phyloP scores from a whole-genome alignment of 2,888 invertebrate genomes.

The Platynereis dumerilii region DNA sequence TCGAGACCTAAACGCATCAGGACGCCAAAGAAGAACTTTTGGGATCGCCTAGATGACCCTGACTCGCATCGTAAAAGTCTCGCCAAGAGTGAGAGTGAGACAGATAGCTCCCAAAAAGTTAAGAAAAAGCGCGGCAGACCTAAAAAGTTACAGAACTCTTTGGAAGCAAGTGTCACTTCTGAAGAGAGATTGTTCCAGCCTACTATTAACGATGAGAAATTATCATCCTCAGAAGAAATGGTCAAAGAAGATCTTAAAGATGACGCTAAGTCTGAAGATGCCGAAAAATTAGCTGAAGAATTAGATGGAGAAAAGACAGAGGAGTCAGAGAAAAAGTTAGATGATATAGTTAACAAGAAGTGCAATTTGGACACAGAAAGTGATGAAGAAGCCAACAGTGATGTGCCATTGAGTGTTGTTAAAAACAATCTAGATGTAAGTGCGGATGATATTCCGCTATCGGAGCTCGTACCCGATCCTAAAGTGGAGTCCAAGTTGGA shows the following conservation, averaged over 20 bases:
- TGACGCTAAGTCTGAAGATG: background rate
- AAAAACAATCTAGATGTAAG: too few species aligned
- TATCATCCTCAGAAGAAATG: background rate
- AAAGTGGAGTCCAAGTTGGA: too few species aligned
- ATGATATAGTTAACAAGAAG: constrained; percentile 8
- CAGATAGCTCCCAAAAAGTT: background rate
- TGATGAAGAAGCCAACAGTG: constrained; percentile 16
- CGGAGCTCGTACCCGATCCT: too few species aligned
- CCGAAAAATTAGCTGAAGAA: background rate
- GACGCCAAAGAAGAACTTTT: background rate
- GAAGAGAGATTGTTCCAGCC: background rate
- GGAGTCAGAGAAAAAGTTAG: background rate
- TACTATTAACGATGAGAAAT: background rate
- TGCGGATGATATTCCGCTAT: constrained; percentile 13
- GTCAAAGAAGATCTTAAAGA: background rate
- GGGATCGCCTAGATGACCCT: too few species aligned
- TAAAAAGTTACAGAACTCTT: background rate
- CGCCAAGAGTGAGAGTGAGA: background rate
- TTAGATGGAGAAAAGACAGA: background rate
- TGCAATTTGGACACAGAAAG: constrained; percentile 18
- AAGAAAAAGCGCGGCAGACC: background rate
- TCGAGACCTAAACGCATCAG: too few species aligned
- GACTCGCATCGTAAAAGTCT: too few species aligned
- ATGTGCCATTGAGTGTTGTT: constrained; percentile 7
- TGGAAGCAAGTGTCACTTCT: background rate